Evolutionary conservation across 2,888 invertebrate genomes (phyloP), one percentile per base, ranked within the genome.

Genomic region (Eustalomyia histrio): DNA sequence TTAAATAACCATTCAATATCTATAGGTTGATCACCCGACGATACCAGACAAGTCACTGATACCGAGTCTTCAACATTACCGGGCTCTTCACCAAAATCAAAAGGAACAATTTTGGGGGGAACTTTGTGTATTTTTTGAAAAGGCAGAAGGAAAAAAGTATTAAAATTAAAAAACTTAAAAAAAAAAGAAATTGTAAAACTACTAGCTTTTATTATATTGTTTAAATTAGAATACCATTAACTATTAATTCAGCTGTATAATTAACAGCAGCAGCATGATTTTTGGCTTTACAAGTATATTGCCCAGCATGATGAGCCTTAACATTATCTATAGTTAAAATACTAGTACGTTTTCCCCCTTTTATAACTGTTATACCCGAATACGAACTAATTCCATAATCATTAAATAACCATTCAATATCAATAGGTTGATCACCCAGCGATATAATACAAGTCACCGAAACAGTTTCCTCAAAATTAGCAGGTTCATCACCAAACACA

Each of bases 11-110:
- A 96, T 74, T 92, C 91, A 61, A 96, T 93, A 80, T 93, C 92
- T 57, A 95, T 92, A 9, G 97, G 97, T 86, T 94, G 92, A 90
- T 97, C 96, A 76, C 96, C 95, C 86, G 94, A 94, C 85, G 93
- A 92, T 75, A 95, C 92, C 52, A 94, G 93, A 88, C 95, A 95
- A 84, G 93, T 92, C 53, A 94, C 92, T n/a, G 94, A 94, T 35
- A 94, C 94, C 74, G 92, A 92, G 87, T 94, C 93, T 85, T 93
- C 94, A 64, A 92, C 92, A 88, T 93, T 92, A 14, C 88, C 88
- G 8, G 90, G 89, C 69, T 86, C 87, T 74, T 88, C 89, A 75
- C 89, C 90, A 76, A 96, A 96, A 85, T 94, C 92, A 90, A 96
- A 96, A 86, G 95, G 94, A 88, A 93, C 93, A 89, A 95, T 94